Evolutionary conservation across 2,888 invertebrate species (phyloP), one percentile per base, ranked within the genome.

Genomic region (Cylloceria caligata): DNA sequence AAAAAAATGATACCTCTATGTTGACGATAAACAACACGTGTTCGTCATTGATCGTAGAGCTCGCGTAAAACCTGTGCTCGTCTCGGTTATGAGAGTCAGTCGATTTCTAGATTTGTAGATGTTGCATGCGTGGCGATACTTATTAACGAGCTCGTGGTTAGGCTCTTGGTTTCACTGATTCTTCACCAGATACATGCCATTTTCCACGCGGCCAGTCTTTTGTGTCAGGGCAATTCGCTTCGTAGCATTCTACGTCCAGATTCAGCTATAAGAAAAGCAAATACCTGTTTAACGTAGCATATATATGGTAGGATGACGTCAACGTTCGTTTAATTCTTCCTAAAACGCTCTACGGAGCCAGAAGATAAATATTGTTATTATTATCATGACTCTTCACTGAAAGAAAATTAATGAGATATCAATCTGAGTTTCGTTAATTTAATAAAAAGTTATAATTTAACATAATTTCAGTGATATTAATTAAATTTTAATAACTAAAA

Each of bases 141-240:
- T 42, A 75, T 75, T 75, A 71, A 75, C 62, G 80, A 64, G 62
- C 49, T 65, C 65, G 16, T 36, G 52, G 34, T 11, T 19, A n/a
- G 21, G 11, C 36, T 81, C 77, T 78, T 69, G 81, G 79, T 83
- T 83, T 83, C 85, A 85, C 86, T 87, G 84, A 85, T 85, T 86
- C 79, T 84, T 73, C 76, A 52, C 67, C 65, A 80, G 85, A 87
- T 86, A 87, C 85, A 84, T 83, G 80, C 78, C 49, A 84, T 84
- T 84, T 84, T 84, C 84, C 84, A 79, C 71, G 62, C 83, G 83
- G 76, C 72, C 79, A 76, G 79, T 73, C 79, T 83, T 84, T 83
- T 49, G 84, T 83, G 84, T 84, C 83, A 83, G 74, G 81, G 81
- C 81, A 69, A 78, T 74, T 62, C 65, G 74, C 69, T 73, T 39